Evolutionary conservation across 1,140 invertebrate genomes (phyloP), one percentile per base, ranked within the genome.

Genomic region (Cotesia vestalis): DNA sequence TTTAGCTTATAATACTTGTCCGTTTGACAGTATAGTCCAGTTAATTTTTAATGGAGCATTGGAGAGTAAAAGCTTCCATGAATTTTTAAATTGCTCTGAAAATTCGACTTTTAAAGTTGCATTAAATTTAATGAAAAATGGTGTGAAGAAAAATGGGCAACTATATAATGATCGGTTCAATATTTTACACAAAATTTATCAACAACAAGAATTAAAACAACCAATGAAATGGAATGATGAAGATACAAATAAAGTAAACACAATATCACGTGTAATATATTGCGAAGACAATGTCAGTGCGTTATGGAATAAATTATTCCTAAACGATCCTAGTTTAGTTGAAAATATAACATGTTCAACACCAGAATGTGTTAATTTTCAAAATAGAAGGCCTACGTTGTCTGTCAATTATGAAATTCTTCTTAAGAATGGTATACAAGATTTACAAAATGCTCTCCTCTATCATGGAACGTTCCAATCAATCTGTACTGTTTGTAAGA

Each of bases 1-100:
- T 4, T 55, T 55, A n/a, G 53, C 53, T 55, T 55, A 55, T 55
- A 55, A 55, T 20, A 55, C 53, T 5, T 55, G 53, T 20, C 53
- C 53, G 4, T 55, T 55, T 20, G 17, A 55, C 12, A 55, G 53
- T 55, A 55, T 55, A n/a, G 2, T n/a, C 6, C 53, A 55, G 2
- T 14, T 55, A 14, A 55, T 55, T 20, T n/a, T 20, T 14, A 55
- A 55, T 55, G 53, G 53, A 55, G 53, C 53, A n/a, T 55, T 20
- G 8, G 53, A 55, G 12, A 55, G 17, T 20, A 20, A 8, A 0
- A 20, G 17, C 4, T 55, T 55, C 20, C 1, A 55, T 55, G 53
- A 55, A 1, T 55, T 55, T 55, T 55, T 11, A 20, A 55, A 4
- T 5, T 5, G 12, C 20, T 55, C 12, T 20, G 4, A 55, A 20